A percentile compares a stretch with the other conserved stretches of the same genome.
These are phyloP conservation scores for Lateolabrax maculatus DNA, from an alignment of 2,797 vertebrate species.

Conservation along the genomic window DNA sequence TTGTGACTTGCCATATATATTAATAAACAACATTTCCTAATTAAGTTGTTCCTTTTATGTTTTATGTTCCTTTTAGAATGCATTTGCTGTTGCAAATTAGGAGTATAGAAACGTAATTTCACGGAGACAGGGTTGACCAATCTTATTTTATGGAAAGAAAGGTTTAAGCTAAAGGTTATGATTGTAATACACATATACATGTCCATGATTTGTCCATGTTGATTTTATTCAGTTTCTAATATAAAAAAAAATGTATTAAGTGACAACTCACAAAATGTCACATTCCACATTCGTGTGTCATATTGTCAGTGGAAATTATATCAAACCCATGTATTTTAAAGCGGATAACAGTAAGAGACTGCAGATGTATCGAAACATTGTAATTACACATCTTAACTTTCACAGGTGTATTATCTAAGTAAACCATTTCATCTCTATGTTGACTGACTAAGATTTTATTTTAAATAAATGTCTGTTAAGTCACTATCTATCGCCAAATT, in stretches of 20 bases:
- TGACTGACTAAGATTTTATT: too few species aligned
- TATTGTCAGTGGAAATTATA: not conserved
- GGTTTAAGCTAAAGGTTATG: not conserved
- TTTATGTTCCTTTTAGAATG: not conserved
- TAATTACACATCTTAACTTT: not conserved
- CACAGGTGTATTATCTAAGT: not conserved
- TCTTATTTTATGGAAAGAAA: not conserved
- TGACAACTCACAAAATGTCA: not conserved
- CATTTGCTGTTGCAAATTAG: not conserved
- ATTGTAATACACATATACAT: not conserved
- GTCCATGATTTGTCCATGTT: not conserved
- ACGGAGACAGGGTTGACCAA: not conserved
- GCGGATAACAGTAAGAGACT: not conserved
- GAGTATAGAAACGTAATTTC: not conserved
- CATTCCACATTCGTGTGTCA: not conserved
- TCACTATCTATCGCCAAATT: too few species aligned
- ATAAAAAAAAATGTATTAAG: not conserved
- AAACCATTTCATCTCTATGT: not conserved
- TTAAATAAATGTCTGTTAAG: too few species aligned
- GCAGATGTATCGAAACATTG: not conserved
- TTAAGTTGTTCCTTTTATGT: too few species aligned
- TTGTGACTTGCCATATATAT: not conserved
- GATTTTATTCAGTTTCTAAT: conserved; percentile 8
- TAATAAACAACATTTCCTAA: not conserved
- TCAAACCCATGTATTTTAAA: not conserved